phyloP scores from a whole-genome alignment of 2,888 invertebrate species.

The Azorinus chamasolen region DNA sequence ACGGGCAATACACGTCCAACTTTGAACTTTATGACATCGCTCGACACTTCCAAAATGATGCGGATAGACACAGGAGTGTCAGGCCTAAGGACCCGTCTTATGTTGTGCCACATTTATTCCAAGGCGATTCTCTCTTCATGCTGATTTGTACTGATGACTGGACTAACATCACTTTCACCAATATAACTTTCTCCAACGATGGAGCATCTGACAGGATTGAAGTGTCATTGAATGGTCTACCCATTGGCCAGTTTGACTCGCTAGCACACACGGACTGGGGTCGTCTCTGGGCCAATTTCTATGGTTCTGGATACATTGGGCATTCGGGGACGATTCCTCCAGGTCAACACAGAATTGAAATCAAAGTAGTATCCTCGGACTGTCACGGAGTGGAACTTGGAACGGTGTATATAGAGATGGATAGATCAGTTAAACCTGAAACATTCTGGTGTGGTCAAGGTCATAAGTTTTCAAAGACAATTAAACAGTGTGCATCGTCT shows the following conservation, averaged over 20 bases:
- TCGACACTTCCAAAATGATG: constrained; percentile 1
- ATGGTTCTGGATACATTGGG: constrained; percentile 37
- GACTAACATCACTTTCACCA: constrained; percentile 51
- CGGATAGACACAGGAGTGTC: constrained; percentile 13
- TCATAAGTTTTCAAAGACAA: constrained; percentile 1
- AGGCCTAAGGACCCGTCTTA: constrained; percentile 27
- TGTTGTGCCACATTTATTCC: constrained; percentile 52
- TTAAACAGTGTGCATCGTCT: not conserved
- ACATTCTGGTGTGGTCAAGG: constrained; percentile 37
- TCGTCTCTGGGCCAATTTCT: constrained; percentile 33
- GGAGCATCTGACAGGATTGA: constrained; percentile 61
- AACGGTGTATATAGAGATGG: constrained; percentile 26
- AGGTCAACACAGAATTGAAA: constrained; percentile 37
- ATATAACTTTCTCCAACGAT: constrained; percentile 70
- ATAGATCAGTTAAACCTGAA: constrained; percentile 14
- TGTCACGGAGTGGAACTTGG: constrained; percentile 58
- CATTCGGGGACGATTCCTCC: constrained; percentile 29
- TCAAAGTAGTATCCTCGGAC: constrained; percentile 39
- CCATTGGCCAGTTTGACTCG: constrained; percentile 45
- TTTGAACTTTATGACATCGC: no score
- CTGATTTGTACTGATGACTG: constrained; percentile 25
- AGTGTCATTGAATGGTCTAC: constrained; percentile 55
- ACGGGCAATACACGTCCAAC: no score
- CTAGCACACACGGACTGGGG: constrained; percentile 54
- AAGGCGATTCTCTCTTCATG: constrained; percentile 39